A percentile compares a stretch with the other conserved stretches of the same genome.
phyloP scores from a whole-genome alignment of 2,113 vertebrate genomes.

The Melanerpes formicivorus region DNA sequence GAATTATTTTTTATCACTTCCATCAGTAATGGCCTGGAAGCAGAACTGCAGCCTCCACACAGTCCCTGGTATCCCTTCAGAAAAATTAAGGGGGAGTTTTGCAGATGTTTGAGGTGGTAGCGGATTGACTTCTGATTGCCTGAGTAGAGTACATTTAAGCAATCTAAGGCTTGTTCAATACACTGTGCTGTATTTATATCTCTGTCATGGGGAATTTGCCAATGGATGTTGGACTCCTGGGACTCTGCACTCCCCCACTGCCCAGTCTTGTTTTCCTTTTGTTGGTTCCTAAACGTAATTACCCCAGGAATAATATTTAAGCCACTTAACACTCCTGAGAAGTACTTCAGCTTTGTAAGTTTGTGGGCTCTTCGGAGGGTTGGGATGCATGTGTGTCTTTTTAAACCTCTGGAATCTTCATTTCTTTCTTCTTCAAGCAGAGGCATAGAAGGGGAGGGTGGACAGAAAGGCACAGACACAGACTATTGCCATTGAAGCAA shows the following conservation, averaged over 20 bases:
- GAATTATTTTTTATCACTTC: background rate
- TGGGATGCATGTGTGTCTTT: background rate
- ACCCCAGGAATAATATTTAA: background rate
- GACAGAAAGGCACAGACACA: background rate
- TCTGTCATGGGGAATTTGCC: background rate
- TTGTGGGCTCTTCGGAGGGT: background rate
- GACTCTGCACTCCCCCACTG: background rate
- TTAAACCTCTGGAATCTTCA: background rate
- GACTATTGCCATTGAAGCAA: background rate
- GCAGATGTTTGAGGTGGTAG: background rate
- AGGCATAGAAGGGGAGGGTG: background rate
- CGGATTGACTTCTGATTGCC: background rate
- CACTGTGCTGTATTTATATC: background rate
- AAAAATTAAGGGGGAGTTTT: background rate
- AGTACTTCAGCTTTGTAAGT: background rate
- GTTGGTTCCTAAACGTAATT: background rate
- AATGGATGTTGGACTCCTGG: background rate
- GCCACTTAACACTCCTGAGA: background rate
- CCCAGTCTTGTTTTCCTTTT: background rate
- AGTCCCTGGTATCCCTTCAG: background rate
- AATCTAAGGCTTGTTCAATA: background rate
- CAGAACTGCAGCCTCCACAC: background rate
- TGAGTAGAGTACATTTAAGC: background rate
- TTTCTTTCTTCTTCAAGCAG: background rate
- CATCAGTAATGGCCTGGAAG: background rate